Evolutionary conservation across 2,797 vertebrate genomes (phyloP), one percentile per base, ranked within the genome.

Genomic region (Threskiornis aethiopicus): DNA sequence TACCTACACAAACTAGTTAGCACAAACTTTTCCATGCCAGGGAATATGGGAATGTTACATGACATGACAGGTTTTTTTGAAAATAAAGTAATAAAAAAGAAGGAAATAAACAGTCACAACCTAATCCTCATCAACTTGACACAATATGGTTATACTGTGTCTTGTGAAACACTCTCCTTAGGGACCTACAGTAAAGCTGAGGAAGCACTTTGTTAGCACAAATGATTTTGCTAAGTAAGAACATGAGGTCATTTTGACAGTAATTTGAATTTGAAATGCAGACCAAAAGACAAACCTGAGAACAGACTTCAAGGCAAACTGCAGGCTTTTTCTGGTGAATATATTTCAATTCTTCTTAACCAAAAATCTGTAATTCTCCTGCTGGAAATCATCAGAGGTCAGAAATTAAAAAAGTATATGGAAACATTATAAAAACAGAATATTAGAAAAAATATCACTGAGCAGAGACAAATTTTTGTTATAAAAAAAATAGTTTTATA

Each of bases 221-320:
- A 87, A 95, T 1, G 5, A 55, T 86, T 92, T 94, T 92, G 15
- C 44, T 67, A 73, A 90, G 67, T 75, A 92, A 90, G 81, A 96
- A 57, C 46, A 49, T 49, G 65, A 85, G 41, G 59, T 70, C 19
- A 75, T 89, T 94, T 84, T 79, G 62, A 65, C 33, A 88, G 37
- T 52, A 61, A 87, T 84, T 91, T 91, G 46, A 89, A 91, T 92
- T 93, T 91, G 59, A 96, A 92, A 90, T 88, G 41, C 41, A 73
- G 24, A 82, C 19, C 47, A 75, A 81, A 84, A 76, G 42, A 67
- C 41, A 90, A 95, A 87, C 42, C 37, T 85, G 69, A 90, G 90
- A 95, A 84, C 41, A 79, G 49, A 81, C 49, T 88, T 87, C 39
- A 87, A 89, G 57, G 64, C 18, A 79, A 76, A 47, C 39, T 46